Base-by-base conservation (phyloP, 2,797 vertebrate genomes). In the Euthynnus affinis region DNA sequence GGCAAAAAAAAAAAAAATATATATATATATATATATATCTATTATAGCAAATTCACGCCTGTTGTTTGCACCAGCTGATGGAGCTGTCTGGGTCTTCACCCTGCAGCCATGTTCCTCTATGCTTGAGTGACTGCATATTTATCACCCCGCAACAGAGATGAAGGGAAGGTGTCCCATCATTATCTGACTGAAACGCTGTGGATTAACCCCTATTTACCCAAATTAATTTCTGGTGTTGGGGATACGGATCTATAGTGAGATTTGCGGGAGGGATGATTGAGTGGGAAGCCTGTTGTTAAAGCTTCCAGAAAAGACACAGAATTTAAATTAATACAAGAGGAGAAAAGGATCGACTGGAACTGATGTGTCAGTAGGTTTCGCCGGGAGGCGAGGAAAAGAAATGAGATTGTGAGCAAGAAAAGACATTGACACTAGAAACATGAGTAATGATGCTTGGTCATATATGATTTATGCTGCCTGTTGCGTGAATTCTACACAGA, bases 41-140 rank as follows among this genome's bases (percentile, higher is more conserved):
- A 56, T 71, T 75, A 49, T 18, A 27, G 17, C 44, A 58, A 51
- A 82, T 63, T 27, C 3, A 2, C 51, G 32, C 29, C 18, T 63
- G 22, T 76, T 12, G 44, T 78, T 65, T 74, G 12, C 65, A 65
- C 64, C 65, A 25, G 70, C 66, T 70, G 61, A 84, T 23, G 1
- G 68, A 81, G 9, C 64, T 32, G 65, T 71, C 76, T 78, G 76
- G n/a, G 51, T 48, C 9, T 40, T 0, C 8, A 2, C 49, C 84
- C 89, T 51, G 79, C 87, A 80, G 84, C 81, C 3, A 18, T 22
- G 37, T 37, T 76, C 34, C 40, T 29, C n/a, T 34, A 58, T 14
- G 74, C 81, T 53, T 71, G 46, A 77, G 2, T 2, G 62, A 13
- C 75, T 53, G 65, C 60, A 32, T 82, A 59, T 73, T 76, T 74